These are phyloP conservation scores for Astatoreochromis straeleni DNA, from an alignment of 2,113 vertebrate genomes.

Conservation along the genomic window DNA sequence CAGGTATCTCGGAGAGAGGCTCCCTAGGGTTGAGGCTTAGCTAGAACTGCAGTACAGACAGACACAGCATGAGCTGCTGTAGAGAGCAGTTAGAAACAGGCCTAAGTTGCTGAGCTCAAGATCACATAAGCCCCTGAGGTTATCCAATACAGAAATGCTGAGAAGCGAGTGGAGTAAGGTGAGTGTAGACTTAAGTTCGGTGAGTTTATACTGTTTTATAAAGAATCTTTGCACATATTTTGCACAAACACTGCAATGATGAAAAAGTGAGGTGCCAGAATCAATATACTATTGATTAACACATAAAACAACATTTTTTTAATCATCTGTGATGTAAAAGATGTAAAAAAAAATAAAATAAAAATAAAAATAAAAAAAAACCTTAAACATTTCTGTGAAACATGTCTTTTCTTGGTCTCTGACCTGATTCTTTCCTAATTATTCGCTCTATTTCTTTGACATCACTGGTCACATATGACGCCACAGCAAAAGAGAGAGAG, in stretches of 20 bases:
- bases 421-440: background rate
- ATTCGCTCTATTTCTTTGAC: background rate
- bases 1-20: slow-evolving; percentile 11
- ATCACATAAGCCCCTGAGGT: background rate
- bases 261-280: background rate
- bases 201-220: background rate
- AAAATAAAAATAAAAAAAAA: fast-evolving
- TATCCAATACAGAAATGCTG: background rate
- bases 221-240: background rate
- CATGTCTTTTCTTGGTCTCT: background rate
- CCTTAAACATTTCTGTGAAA: background rate
- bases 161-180: background rate
- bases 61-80: slow-evolving; percentile 35
- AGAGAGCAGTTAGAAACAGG: slow-evolving; percentile 23
- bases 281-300: background rate
- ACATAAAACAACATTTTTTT: background rate
- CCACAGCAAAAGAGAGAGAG: background rate
- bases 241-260: background rate
- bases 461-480: background rate
- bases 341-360: background rate
- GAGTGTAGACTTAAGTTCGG: background rate
- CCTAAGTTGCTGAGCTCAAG: slow-evolving; percentile 9
- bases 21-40: slow-evolving; percentile 45
- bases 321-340: background rate
- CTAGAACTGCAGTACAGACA: slow-evolving; percentile 33